A percentile compares a stretch with the other conserved stretches of the same genome.
Evolutionary conservation across 1,140 invertebrate genomes (phyloP).

Genomic region (Melitaea cinxia): DNA sequence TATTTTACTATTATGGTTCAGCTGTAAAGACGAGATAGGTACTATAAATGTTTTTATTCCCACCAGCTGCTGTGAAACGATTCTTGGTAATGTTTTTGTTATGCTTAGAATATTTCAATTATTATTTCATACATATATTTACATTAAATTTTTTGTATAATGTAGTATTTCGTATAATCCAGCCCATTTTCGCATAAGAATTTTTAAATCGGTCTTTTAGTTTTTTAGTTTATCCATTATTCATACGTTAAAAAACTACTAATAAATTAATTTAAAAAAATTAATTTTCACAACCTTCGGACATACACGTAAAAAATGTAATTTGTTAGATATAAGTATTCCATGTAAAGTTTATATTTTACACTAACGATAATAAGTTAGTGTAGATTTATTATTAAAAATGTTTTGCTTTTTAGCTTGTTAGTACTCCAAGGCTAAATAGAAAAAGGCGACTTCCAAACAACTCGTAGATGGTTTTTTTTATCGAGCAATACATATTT

Average conservation of each 20-base stretch:
- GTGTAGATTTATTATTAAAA: background rate
- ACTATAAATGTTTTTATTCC: constrained; percentile 13
- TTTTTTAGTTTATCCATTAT: no score
- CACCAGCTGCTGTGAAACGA: constrained; percentile 10
- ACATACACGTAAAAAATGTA: background rate
- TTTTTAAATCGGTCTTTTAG: background rate
- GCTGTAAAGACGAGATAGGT: background rate
- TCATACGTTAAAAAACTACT: no score
- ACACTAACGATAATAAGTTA: background rate
- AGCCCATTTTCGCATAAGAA: background rate
- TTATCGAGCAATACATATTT: background rate
- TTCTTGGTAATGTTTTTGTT: constrained; percentile 1
- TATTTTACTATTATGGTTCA: constrained; percentile 14
- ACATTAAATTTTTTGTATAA: no score
- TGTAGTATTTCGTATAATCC: background rate
- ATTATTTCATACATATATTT: background rate
- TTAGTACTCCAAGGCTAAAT: background rate
- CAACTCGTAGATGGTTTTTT: background rate
- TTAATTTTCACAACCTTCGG: background rate
- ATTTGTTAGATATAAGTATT: background rate
- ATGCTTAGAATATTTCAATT: constrained; percentile 2
- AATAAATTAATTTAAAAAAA: background rate
- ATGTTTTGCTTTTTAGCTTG: background rate
- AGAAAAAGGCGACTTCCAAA: background rate
- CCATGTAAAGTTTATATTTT: background rate